Percentiles rank a stretch among this genome's conserved stretches.
Conservation (phyloP, 2,888 invertebrate species). For the Eremobia ochroleuca region DNA sequence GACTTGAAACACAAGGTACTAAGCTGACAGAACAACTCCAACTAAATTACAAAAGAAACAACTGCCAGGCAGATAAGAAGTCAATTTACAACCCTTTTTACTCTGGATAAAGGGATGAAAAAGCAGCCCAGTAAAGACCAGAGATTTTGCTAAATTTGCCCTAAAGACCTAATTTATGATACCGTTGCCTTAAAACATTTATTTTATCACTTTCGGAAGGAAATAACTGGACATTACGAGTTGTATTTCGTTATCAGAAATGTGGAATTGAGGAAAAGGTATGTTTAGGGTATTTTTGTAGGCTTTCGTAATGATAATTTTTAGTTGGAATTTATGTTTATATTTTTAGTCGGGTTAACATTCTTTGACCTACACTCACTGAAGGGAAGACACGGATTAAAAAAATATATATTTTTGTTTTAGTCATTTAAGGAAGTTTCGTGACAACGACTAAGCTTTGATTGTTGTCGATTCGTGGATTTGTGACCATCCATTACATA, state of each 20-base stretch:
- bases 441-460: neutral
- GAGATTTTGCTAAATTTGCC: constrained; percentile 43
- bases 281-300: constrained; percentile 17
- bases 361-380: neutral
- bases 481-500: too few relatives aligned
- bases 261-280: constrained; percentile 11
- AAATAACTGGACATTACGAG: constrained; percentile 21
- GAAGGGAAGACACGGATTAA: neutral
- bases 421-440: neutral
- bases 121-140: constrained; percentile 20
- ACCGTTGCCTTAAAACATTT: constrained; percentile 16
- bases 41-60: constrained; percentile 52
- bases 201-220: constrained; percentile 12
- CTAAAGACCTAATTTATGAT: constrained; percentile 57
- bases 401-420: neutral
- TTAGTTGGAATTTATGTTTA: neutral
- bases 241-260: constrained; percentile 30
- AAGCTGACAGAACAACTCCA: constrained; percentile 30
- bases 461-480: too few relatives aligned
- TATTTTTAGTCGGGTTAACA: neutral
- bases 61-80: constrained; percentile 38
- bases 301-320: neutral
- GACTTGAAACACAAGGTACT: constrained; percentile 22
- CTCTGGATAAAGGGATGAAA: constrained; percentile 42
- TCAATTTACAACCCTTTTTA: constrained; percentile 58